Base-by-base conservation (phyloP, 2,797 vertebrate species). In the Alauda arvensis region DNA sequence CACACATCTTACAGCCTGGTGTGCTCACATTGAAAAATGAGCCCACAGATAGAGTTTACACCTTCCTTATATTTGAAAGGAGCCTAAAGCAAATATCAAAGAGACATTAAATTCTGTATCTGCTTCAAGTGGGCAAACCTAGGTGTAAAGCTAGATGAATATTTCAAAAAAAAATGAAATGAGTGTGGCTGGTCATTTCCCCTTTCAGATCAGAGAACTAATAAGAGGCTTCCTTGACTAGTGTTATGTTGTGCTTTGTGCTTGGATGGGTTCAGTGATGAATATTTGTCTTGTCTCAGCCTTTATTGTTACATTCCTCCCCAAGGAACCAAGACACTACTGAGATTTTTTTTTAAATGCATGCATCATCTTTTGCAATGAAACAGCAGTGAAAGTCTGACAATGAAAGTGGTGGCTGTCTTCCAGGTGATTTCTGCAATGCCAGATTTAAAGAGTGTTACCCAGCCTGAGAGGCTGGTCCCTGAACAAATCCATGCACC, bases 1-100 rank as follows among this genome's bases (percentile, higher is more conserved):
- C 26, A 60, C 33, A 8, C 1, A 0, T 46, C 28, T 37, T 29
- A 40, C 23, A 28, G 18, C 0, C 0, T 20, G 18, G 76, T 25
- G 14, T 67, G 21, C 37, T 60, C 31, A 37, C 26, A 14, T 53
- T 34, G 55, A 62, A n/a, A 89, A 66, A 39, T 34, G 12, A 65
- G 19, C 53, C 14, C 12, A 18, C 9, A 24, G 16, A 9, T 15
- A 45, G 34, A 62, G 14, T 37, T 79, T 85, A 75, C 12, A 56
- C 17, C 37, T 62, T 68, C 52, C 33, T 85, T 28, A 21, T 14
- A 12, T 56, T 26, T 84, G 37, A 52, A 88, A 76, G 26, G 9
- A 87, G 2, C 8, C 31, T 42, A 51, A 57, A 69, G n/a, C 17
- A 87, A 69, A 62, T 51, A 18, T 77, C 21, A 86, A n/a, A 62